Evolutionary conservation across 2,888 invertebrate genomes (phyloP).

Genomic region (Cerceris ruficornis): DNA sequence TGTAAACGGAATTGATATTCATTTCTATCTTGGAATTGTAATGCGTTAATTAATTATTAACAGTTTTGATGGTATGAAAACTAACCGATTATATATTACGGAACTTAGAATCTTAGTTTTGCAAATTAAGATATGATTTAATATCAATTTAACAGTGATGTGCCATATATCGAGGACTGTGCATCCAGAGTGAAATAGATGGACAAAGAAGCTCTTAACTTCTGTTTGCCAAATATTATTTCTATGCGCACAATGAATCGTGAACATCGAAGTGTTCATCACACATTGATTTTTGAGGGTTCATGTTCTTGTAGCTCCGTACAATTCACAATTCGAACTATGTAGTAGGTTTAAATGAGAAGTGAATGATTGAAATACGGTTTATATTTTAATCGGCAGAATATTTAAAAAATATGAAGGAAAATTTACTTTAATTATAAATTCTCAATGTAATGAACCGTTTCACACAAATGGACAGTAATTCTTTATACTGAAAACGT

Average conservation of each 20-base stretch:
- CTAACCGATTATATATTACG: neutral
- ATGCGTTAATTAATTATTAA: too few species aligned
- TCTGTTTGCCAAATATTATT: conserved; percentile 50
- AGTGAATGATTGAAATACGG: too few species aligned
- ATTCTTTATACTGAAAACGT: too few species aligned
- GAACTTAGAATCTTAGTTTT: neutral
- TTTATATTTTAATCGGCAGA: too few species aligned
- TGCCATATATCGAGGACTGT: neutral
- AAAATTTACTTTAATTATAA: too few species aligned
- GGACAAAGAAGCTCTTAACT: conserved; percentile 36
- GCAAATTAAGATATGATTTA: conserved; percentile 6
- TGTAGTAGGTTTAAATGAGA: neutral
- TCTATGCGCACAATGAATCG: conserved; percentile 41
- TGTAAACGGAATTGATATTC: too few species aligned
- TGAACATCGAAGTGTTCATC: conserved; percentile 39
- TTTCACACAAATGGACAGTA: too few species aligned
- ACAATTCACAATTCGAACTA: conserved; percentile 18
- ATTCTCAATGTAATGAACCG: too few species aligned
- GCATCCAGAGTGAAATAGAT: neutral
- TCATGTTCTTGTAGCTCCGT: conserved; percentile 6
- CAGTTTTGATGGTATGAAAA: too few species aligned
- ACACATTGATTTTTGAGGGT: conserved; percentile 39
- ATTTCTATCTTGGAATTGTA: too few species aligned
- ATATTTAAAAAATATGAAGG: too few species aligned
- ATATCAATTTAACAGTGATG: neutral